These are phyloP conservation scores for Lepus oiostolus DNA, from an alignment of 2,797 vertebrate genomes.

Conservation along the genomic window DNA sequence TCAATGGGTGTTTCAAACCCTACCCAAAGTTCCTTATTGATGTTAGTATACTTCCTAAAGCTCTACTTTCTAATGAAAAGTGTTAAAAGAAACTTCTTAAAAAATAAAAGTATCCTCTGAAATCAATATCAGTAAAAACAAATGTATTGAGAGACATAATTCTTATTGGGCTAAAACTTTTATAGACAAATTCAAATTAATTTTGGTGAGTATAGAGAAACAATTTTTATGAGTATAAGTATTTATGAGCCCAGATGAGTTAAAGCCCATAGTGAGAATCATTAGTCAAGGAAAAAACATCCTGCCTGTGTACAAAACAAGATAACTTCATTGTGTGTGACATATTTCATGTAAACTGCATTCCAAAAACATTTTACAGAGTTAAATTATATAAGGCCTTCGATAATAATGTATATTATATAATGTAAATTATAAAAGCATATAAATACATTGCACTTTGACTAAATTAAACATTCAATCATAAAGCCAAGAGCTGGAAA, in stretches of 20 bases:
- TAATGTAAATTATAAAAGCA: slow-evolving; percentile 52
- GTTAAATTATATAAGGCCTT: slow-evolving; percentile 67
- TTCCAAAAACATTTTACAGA: slow-evolving; percentile 36
- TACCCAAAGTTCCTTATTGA: background rate
- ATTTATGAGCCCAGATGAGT: slow-evolving; percentile 66
- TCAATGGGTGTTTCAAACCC: background rate
- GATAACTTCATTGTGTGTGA: slow-evolving; percentile 8
- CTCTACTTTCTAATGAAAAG: slow-evolving; percentile 46
- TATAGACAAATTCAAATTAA: slow-evolving; percentile 42
- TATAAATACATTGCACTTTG: slow-evolving; percentile 56
- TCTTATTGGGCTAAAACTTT: slow-evolving; percentile 48
- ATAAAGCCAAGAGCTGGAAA: slow-evolving; percentile 10
- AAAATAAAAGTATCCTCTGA: slow-evolving; percentile 17
- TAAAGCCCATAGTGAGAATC: background rate
- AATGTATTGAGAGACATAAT: slow-evolving; percentile 41
- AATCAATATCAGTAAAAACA: slow-evolving; percentile 60
- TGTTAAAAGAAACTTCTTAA: slow-evolving; percentile 38
- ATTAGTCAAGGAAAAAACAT: slow-evolving; percentile 60
- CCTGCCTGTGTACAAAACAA: slow-evolving; percentile 30
- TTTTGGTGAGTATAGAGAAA: slow-evolving; percentile 52
- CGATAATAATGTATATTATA: slow-evolving; percentile 2
- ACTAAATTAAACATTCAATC: slow-evolving; percentile 69
- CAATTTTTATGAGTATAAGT: slow-evolving; percentile 30
- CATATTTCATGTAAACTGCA: slow-evolving; percentile 54
- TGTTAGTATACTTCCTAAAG: background rate